Evolutionary conservation across 2,113 vertebrate genomes (phyloP).

Genomic region (Bujurquina vittata): DNA sequence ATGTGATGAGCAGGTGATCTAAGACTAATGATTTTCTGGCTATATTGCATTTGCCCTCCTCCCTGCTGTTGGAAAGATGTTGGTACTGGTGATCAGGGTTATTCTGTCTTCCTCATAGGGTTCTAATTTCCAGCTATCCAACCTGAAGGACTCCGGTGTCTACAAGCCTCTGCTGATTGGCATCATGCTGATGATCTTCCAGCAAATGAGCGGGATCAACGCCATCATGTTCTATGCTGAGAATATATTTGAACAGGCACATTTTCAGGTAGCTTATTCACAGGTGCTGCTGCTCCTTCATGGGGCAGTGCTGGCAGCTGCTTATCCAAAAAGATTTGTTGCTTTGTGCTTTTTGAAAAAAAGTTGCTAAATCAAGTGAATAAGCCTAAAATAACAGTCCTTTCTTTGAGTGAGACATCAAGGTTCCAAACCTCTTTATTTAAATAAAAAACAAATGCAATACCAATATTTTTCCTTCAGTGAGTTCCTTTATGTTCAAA

Average conservation of each 20-base stretch:
- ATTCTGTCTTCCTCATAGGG: slow-evolving; percentile 56
- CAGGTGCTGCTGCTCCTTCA: not conserved
- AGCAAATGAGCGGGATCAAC: slow-evolving; percentile 93
- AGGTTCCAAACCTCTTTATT: no score
- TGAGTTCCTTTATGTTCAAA: not conserved
- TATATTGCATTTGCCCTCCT: accelerated
- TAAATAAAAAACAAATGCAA: no score
- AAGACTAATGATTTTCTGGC: not conserved
- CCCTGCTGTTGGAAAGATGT: not conserved
- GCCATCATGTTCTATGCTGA: slow-evolving; percentile 96
- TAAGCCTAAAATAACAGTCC: no score
- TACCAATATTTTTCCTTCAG: no score
- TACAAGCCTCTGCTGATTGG: slow-evolving; percentile 90
- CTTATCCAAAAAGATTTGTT: not conserved
- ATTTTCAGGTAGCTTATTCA: slow-evolving; percentile 83
- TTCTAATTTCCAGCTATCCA: slow-evolving; percentile 74
- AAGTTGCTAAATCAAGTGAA: no score
- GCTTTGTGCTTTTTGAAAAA: not conserved
- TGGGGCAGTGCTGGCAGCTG: accelerated
- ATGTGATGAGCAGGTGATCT: slow-evolving; percentile 80
- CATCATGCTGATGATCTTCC: slow-evolving; percentile 89
- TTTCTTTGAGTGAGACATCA: no score
- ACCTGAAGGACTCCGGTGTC: slow-evolving; percentile 83
- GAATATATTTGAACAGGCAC: slow-evolving; percentile 89
- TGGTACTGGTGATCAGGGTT: not conserved